Base-by-base conservation (phyloP, 2,797 vertebrate genomes). In the Amniataba percoides region DNA sequence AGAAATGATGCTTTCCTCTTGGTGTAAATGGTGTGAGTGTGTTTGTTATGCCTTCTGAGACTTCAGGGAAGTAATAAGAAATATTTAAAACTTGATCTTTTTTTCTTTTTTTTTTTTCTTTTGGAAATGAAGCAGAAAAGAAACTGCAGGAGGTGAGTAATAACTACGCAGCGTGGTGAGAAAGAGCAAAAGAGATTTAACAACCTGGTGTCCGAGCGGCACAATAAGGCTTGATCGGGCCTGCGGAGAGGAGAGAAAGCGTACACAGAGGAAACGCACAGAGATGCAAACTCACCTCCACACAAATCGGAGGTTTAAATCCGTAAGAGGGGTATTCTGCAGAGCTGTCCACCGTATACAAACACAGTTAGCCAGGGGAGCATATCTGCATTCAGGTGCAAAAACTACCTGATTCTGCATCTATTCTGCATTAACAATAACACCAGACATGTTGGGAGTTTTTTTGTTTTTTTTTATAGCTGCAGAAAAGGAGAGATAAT, bases 31-130 rank as follows among this genome's bases (percentile, higher is more conserved):
- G 58, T 52, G 52, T 3, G 34, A 57, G 36, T 36, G 31, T 60
- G 71, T 76, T 59, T 53, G 49, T 71, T 68, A 16, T 69, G 71
- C 72, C 79, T 72, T 63, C 39, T 8, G 76, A 86, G 71, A 60
- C 49, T 57, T 60, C 9, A n/a, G 4, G 46, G 45, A 75, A 63
- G 66, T 59, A 64, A 77, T 71, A 19, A 57, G 1, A 39, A 71
- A 74, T 66, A 67, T 83, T 85, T 60, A 57, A 87, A 86, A 77
- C 34, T 60, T 43, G n/a, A 60, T 64, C 83, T 80, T 31, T 31
- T 84, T 80, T n/a, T n/a, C n/a, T n/a, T n/a, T n/a, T n/a, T n/a
- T n/a, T n/a, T n/a, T n/a, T n/a, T n/a, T n/a, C n/a, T n/a, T 77
- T 78, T 64, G 25, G 80, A 78, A 70, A 36, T 65, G 46, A 71